Evolutionary conservation across 2,797 vertebrate species (phyloP), one percentile per base, ranked within the genome.

Genomic region (Tinamus major): DNA sequence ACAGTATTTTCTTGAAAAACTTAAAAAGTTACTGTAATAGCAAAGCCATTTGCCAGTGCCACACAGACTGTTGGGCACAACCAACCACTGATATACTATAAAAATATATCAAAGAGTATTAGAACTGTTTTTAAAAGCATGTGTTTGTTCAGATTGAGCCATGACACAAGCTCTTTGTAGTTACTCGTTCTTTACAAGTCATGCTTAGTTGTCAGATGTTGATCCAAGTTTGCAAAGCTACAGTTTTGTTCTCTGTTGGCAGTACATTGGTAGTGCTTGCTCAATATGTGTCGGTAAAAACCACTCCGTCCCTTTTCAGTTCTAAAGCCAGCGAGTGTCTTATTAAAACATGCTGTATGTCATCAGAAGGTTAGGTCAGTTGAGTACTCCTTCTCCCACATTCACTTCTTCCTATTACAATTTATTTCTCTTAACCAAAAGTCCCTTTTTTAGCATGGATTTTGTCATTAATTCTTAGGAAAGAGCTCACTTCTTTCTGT

Each of bases 191-290:
- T 88, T 91, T 55, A 79, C 64, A 86, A 94, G 78, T 75, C 89
- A 85, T 88, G 75, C 71, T 86, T 78, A 58, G 37, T 87, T 90
- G 93, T 96, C 83, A 96, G 92, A 95, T 94, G 89, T 90, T 75
- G 53, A 35, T 94, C 94, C 95, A 94, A 95, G 85, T 78, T 42
- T 85, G 53, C 68, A 87, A 84, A 86, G 89, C 74, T 81, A 33
- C 67, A 71, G 71, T 87, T 90, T 44, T 92, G 80, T 85, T 93
- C 77, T 86, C 80, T 96, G 65, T 63, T 94, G 86, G 93, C 92
- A 85, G 83, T 53, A 77, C 44, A 49, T 44, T 65, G 83, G 76
- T 67, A 63, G 61, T 41, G 49, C 75, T 94, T 95, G 89, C 90
- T 94, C 83, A 94, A 72, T 69, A 26, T 44, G 53, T 92, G 64